Percentiles rank a stretch among this genome's conserved stretches.
Evolutionary conservation across 1,140 invertebrate genomes (phyloP).

Genomic region (Drosophila aff.): DNA sequence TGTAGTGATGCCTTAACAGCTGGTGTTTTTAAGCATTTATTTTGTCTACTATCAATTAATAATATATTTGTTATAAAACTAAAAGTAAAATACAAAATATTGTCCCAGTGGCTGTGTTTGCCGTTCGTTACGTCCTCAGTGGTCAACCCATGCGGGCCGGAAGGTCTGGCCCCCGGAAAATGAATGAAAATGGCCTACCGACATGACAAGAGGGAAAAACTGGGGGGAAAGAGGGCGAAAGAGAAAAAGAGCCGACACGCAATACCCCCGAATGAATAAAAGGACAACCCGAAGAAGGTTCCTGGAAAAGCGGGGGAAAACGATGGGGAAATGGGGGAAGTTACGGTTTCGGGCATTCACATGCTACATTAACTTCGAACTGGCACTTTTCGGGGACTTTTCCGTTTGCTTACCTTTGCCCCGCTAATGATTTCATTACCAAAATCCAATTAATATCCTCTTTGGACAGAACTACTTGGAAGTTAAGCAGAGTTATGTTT

Average conservation of each 20-base stretch:
- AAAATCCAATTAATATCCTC: slow-evolving; percentile 32
- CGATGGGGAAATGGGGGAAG: slow-evolving; percentile 17
- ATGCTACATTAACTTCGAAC: slow-evolving; percentile 67
- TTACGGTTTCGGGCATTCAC: slow-evolving; percentile 57
- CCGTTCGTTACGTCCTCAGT: slow-evolving; percentile 46
- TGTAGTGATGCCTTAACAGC: not conserved
- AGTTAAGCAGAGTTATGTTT: slow-evolving; percentile 66
- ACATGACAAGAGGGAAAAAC: slow-evolving; percentile 34
- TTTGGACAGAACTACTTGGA: slow-evolving; percentile 2
- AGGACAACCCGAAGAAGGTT: not conserved
- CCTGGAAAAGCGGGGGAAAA: slow-evolving; percentile 9
- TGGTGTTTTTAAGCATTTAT: not conserved
- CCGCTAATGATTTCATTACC: slow-evolving; percentile 73
- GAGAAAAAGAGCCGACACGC: slow-evolving; percentile 2
- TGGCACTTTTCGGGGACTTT: slow-evolving; percentile 16
- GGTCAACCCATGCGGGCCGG: slow-evolving; percentile 20
- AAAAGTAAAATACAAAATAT: not conserved
- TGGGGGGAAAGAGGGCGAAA: not conserved
- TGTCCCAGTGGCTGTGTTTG: slow-evolving; percentile 42
- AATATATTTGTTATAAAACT: not conserved
- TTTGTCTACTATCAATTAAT: not conserved
- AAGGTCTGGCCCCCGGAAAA: slow-evolving; percentile 21
- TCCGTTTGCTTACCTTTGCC: slow-evolving; percentile 34
- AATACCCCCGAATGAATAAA: slow-evolving; percentile 29
- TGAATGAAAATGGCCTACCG: slow-evolving; percentile 56